Evolutionary conservation across 1,140 invertebrate species (phyloP), one percentile per base, ranked within the genome.

Genomic region (Trichogramma pretiosum): DNA sequence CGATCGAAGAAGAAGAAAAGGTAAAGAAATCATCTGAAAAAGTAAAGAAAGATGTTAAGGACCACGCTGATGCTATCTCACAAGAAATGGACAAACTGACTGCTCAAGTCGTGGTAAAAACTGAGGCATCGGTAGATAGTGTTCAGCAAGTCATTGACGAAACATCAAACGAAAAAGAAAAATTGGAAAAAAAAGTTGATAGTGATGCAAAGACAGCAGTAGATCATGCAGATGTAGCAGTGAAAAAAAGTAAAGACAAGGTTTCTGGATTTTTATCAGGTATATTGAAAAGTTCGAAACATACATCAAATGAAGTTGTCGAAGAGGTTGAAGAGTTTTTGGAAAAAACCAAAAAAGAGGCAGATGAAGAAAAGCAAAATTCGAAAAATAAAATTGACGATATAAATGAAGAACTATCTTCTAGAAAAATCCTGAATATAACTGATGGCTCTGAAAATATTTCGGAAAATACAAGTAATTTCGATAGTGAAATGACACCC

Each of bases 221-320:
- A 5, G 50, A 47, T 24, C 18, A 36, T 5, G n/a, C 36, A 3
- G 37, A 26, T 18, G 14, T 10, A 5, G 33, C 21, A 0, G 14
- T 32, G 0, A 62, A 61, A 7, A 62, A 65, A 23, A 40, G 32
- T 0, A 63, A 61, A 28, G 64, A 61, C 0, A 65, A 65, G 33
- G 35, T 48, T 4, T 24, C 55, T 2, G 58, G 62, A 0, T 63
- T 65, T 11, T 47, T 66, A 0, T 62, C 57, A 1, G 53, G 57
- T 0, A 56, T 67, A 3, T 58, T 64, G 13, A 64, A 63, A 41
- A 55, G 59, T 1, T 46, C 55, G 0, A 61, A 61, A 42, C 56
- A 60, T 24, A 32, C 48, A 5, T 50, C 45, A 0, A 54, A 56
- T 5, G 57, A 56, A 28, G 46, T 51, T 3, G 38, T 45, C 3